phyloP scores from a whole-genome alignment of 1,140 invertebrate species.

The Conopomorpha cramerella region DNA sequence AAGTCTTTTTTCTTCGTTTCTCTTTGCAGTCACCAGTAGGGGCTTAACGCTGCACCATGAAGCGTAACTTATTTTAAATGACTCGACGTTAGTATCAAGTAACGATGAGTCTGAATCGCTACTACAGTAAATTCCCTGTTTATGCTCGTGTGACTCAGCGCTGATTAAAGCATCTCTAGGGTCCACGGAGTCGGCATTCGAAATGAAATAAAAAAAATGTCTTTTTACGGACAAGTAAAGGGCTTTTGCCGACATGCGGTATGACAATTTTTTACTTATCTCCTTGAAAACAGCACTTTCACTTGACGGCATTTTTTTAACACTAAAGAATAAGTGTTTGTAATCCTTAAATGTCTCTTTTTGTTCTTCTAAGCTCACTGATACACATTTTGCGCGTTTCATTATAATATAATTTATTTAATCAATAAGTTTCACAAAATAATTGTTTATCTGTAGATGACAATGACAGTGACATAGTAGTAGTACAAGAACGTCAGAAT shows the following conservation, averaged over 20 bases:
- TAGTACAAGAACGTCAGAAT: no score
- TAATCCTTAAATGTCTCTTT: neutral
- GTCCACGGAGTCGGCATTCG: neutral
- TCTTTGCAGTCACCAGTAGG: neutral
- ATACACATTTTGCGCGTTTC: neutral
- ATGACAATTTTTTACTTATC: neutral
- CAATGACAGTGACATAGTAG: no score
- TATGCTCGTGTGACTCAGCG: neutral
- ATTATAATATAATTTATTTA: no score
- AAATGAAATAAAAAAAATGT: slow-evolving; percentile 2
- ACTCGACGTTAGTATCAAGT: neutral
- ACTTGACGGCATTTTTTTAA: slow-evolving; percentile 1
- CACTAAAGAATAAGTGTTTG: slow-evolving; percentile 1
- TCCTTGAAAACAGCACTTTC: neutral
- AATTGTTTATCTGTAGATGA: no score
- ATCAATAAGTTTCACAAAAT: no score
- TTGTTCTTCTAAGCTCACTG: slow-evolving; percentile 1
- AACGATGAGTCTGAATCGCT: neutral
- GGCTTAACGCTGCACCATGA: neutral
- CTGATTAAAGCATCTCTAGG: neutral
- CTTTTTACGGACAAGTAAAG: neutral
- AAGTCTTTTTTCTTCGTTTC: neutral
- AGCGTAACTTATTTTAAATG: neutral
- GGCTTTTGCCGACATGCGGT: neutral
- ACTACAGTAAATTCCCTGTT: neutral